phyloP scores from a whole-genome alignment of 2,797 vertebrate genomes.

The Epinephelus awoara region DNA sequence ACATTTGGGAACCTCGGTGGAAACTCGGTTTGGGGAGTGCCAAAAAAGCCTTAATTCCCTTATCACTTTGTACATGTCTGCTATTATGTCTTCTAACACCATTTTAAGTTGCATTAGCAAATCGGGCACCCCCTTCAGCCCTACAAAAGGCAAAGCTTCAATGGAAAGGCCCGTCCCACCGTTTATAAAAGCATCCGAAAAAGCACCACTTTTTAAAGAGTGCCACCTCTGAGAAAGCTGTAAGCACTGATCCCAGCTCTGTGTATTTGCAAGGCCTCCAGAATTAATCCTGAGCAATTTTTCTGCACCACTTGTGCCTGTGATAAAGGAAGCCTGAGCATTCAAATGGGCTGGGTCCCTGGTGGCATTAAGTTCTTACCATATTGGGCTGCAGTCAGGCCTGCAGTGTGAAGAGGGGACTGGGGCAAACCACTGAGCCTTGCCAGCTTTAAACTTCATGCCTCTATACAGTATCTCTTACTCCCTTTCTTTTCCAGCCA shows the following conservation, averaged over 20 bases:
- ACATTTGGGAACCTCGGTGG: slow-evolving; percentile 49
- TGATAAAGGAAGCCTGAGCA: slow-evolving; percentile 84
- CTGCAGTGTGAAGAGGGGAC: slow-evolving; percentile 70
- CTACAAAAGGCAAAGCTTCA: slow-evolving; percentile 67
- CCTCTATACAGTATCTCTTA: slow-evolving; percentile 36
- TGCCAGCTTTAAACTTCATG: slow-evolving; percentile 63
- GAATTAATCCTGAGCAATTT: slow-evolving; percentile 87
- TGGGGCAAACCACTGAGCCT: slow-evolving; percentile 61
- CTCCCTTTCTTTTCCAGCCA: slow-evolving; percentile 40
- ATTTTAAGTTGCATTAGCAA: slow-evolving; percentile 82
- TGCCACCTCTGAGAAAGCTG: slow-evolving; percentile 76
- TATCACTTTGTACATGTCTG: slow-evolving; percentile 82
- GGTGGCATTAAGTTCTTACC: slow-evolving; percentile 84
- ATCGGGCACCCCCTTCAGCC: slow-evolving; percentile 59
- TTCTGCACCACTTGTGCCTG: slow-evolving; percentile 84
- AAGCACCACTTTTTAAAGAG: slow-evolving; percentile 72
- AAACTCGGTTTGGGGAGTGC: slow-evolving; percentile 61
- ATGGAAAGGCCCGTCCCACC: slow-evolving; percentile 72
- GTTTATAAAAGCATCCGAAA: slow-evolving; percentile 77
- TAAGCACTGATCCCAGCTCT: slow-evolving; percentile 82
- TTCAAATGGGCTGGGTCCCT: slow-evolving; percentile 82
- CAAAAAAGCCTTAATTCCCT: slow-evolving; percentile 77
- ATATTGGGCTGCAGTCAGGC: slow-evolving; percentile 81
- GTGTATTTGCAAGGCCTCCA: slow-evolving; percentile 76
- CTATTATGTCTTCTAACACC: slow-evolving; percentile 82